phyloP scores from a whole-genome alignment of 37 sponge, comb jelly and placozoan genomes.

The Geodia barretti region DNA sequence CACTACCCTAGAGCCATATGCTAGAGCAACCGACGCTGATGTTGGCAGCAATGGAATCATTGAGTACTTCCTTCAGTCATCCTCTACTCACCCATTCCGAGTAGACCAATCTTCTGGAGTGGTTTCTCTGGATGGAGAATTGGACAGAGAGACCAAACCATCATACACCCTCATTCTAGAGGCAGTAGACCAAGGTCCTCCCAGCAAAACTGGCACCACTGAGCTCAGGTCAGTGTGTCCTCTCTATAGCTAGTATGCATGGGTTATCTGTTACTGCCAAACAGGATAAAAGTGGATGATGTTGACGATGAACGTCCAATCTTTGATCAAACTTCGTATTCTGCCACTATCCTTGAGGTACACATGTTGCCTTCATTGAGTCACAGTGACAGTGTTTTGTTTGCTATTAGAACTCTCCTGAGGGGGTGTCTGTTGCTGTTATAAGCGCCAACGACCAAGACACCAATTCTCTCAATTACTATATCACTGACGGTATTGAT shows the following conservation, averaged over 20 bases:
- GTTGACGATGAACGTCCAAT: constrained; percentile 37
- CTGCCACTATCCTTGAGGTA: constrained; percentile 22
- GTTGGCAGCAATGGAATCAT: constrained; percentile 41
- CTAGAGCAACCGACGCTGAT: constrained; percentile 46
- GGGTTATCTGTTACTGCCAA: too few relatives aligned
- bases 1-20: neutral
- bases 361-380: neutral
- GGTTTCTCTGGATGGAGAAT: neutral
- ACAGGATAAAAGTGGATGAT: constrained; percentile 40
- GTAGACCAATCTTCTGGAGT: constrained; percentile 7
- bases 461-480: neutral
- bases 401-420: neutral
- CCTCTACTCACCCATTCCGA: neutral
- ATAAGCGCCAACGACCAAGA: neutral
- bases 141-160: constrained; percentile 21
- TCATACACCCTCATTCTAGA: neutral
- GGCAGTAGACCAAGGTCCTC: constrained; percentile 21
- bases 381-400: neutral
- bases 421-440: neutral
- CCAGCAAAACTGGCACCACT: neutral
- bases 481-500: neutral
- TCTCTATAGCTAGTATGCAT: too few relatives aligned
- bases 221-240: neutral
- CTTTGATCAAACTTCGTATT: constrained; percentile 17
- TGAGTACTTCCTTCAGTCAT: neutral